Base-by-base conservation (phyloP, 2,113 vertebrate species). In the Tragelaphus buxtoni region DNA sequence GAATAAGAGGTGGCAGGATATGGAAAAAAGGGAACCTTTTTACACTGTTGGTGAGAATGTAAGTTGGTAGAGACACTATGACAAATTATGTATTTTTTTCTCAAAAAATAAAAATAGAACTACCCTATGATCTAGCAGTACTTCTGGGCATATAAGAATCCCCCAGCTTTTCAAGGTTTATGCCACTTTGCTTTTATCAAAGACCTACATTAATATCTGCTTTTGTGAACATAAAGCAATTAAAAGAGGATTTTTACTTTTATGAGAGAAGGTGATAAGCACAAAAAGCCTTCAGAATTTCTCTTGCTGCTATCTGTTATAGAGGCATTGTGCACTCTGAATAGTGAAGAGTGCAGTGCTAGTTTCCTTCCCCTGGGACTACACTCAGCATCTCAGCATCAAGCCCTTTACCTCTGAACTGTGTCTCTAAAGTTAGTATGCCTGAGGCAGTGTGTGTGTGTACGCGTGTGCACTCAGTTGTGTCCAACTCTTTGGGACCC, bases 401-500 rank as follows among this genome's bases (percentile, higher is more conserved):
- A 47, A 49, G 14, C 45, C 74, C 13, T 28, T 47, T 47, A 47
- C 45, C 45, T 77, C 72, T 47, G 72, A 47, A 45, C 42, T 30
- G 24, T 28, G 42, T 4, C 13, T 76, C 39, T 47, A 14, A 45
- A 22, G n/a, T 35, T 35, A 35, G 9, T 18, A 11, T 39, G 65
- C 65, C 65, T 69, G 65, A 69, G 18, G n/a, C n/a, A 22, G 63
- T 69, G 9, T 39, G 18, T 22, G 32, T 65, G 30, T 32, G 14
- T 3, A 6, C 1, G 51, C 12, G 4, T 53, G 51, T 53, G 53
- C 0, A 0, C 9, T 35, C 63, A 69, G 9, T 22, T 39, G n/a
- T 22, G 9, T 39, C n/a, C n/a, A 39, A 5, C n/a, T 69, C 9
- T 22, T 39, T 39, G 65, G n/a, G 65, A 39, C 9, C 63, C n/a